Conservation (phyloP, 1,140 invertebrate species). For the Chironomus striatipennis region DNA sequence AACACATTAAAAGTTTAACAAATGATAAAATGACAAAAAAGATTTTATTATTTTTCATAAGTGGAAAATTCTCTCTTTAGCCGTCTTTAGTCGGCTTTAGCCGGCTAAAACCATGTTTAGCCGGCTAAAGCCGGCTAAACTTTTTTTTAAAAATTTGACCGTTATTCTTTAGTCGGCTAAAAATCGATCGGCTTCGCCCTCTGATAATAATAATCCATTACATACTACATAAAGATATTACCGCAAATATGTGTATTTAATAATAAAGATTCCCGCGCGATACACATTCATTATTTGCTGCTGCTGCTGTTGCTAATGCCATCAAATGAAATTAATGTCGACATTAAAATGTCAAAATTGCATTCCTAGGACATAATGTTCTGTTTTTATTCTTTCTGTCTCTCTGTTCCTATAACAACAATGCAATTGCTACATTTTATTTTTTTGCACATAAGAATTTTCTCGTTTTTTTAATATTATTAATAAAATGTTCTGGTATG, state of each 20-base stretch:
- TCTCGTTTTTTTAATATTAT: not conserved
- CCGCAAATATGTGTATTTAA: slow-evolving; percentile 8
- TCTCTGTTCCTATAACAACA: not conserved
- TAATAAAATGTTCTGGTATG: slow-evolving; percentile 12
- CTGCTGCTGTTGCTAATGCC: not conserved
- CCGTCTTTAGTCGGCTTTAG: too few species aligned
- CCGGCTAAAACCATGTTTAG: too few species aligned
- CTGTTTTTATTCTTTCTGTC: not conserved
- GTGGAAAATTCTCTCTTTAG: too few species aligned
- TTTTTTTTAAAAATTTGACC: too few species aligned
- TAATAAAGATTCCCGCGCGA: slow-evolving; percentile 7
- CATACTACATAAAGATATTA: slow-evolving; percentile 9
- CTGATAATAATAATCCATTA: slow-evolving; percentile 7
- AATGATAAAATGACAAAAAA: too few species aligned
- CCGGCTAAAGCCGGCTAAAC: too few species aligned
- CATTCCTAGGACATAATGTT: not conserved
- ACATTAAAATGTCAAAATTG: slow-evolving; percentile 5
- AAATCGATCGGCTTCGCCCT: too few species aligned
- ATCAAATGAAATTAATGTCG: slow-evolving; percentile 9
- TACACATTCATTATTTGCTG: slow-evolving; percentile 6
- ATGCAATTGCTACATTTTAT: too few species aligned
- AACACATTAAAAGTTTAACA: too few species aligned
- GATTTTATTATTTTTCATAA: too few species aligned
- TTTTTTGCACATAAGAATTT: too few species aligned
- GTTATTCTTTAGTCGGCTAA: too few species aligned